phyloP scores from a whole-genome alignment of 2,113 vertebrate species.

The Alces alces region DNA sequence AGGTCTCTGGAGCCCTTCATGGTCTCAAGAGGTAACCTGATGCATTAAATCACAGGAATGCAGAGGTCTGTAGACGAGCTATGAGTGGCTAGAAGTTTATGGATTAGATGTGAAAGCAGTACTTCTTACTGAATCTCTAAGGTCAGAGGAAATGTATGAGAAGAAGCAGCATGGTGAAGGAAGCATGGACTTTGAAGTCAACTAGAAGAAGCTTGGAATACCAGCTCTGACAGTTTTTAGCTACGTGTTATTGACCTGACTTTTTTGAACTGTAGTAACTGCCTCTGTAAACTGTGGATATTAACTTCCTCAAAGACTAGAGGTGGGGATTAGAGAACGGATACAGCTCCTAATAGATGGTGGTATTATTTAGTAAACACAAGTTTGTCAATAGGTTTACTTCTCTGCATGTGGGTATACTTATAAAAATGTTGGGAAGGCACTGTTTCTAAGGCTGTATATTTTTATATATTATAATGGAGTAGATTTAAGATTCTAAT shows the following conservation, averaged over 20 bases:
- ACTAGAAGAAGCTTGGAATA: background rate
- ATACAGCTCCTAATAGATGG: rapidly evolving
- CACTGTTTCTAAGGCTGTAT: background rate
- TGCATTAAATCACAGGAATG: background rate
- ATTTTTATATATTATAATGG: background rate
- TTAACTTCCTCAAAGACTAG: background rate
- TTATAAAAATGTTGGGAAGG: background rate
- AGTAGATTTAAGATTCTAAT: background rate
- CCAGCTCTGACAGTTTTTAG: background rate
- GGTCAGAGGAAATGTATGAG: background rate
- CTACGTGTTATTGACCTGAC: rapidly evolving
- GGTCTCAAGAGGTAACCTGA: background rate
- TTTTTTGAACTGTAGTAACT: background rate
- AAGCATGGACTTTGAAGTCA: background rate
- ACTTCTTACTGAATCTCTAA: background rate
- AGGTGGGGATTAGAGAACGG: background rate
- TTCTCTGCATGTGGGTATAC: background rate
- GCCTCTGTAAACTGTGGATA: background rate
- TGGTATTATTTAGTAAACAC: background rate
- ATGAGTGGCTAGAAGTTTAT: background rate
- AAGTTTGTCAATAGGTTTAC: background rate
- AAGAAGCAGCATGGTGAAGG: background rate
- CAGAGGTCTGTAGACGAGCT: background rate
- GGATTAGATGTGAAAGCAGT: background rate
- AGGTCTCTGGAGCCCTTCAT: background rate